These are phyloP conservation scores for Melanerpes formicivorus DNA, from an alignment of 2,113 vertebrate genomes.

Conservation along the genomic window DNA sequence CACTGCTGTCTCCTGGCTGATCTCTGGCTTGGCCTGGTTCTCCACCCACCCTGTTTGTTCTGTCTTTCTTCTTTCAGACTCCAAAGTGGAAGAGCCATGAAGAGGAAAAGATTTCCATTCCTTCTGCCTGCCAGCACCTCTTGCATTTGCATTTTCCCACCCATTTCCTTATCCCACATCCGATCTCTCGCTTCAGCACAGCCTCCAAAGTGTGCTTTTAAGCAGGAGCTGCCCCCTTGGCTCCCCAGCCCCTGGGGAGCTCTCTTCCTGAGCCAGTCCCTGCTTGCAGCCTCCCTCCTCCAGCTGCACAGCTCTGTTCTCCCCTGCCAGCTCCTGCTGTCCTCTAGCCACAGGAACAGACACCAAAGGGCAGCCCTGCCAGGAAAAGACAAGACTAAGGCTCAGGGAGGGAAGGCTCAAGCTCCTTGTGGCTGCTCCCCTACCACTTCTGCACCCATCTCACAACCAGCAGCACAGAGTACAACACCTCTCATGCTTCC, in stretches of 20 bases:
- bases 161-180: slow-evolving; percentile 41
- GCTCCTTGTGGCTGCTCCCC: not conserved
- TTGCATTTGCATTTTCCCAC: slow-evolving; percentile 8
- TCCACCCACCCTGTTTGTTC: not conserved
- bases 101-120: not conserved
- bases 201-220: not conserved
- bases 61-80: not conserved
- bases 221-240: not conserved
- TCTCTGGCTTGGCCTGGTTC: not conserved
- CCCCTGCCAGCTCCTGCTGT: not conserved
- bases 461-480: rapidly evolving
- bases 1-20: not conserved
- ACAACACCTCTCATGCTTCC: not conserved
- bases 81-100: not conserved
- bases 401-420: not conserved
- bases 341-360: not conserved
- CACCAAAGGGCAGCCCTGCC: not conserved
- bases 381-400: not conserved
- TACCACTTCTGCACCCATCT: not conserved
- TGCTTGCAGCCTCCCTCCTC: not conserved
- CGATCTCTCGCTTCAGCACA: not conserved
- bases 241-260: not conserved
- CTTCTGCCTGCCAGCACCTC: not conserved
- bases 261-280: not conserved
- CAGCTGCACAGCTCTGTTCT: not conserved